Evolutionary conservation across 2,888 invertebrate species (phyloP), one percentile per base, ranked within the genome.

Genomic region (Drosophila buzzatii): DNA sequence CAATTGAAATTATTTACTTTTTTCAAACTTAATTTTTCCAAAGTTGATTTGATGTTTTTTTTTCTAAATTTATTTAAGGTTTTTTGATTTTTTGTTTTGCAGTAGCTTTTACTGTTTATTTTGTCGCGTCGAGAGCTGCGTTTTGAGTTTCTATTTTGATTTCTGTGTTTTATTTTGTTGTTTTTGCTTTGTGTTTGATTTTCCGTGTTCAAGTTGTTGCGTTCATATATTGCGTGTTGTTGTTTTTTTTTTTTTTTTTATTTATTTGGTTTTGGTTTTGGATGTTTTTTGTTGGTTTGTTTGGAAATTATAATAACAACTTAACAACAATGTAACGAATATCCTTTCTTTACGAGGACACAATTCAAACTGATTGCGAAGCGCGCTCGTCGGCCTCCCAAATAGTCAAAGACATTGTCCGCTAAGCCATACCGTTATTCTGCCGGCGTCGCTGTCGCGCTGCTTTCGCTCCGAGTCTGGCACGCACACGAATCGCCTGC

Each of bases 321-420:
- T 92, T 92, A 92, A 93, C 87, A 92, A 92, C 92, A 93, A 93
- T 92, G 91, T 92, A 92, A 93, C 93, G 92, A 93, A 93, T 93
- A 93, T 93, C 93, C 93, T 93, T 92, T 92, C 93, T 92, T 91
- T 92, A 92, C 92, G 93, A 93, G 92, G 93, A 92, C 93, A 92
- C 92, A 93, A 92, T 93, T 93, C 91, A 92, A 92, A 93, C 93
- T 93, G 93, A 93, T 92, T 89, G 90, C 92, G 91, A 92, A 91
- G 85, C 84, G 75, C 84, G 79, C 89, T 91, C 91, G 92, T 91
- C 88, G 85, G 88, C 81, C 89, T 92, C 92, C 91, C 91, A 92
- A 93, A 92, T 92, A 92, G 93, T 91, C 91, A 70, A 85, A 62
- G 27, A 81, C 85, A 79, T 88, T 85, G 90, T 74, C 63, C 64